Evolutionary conservation across 2,113 vertebrate genomes (phyloP).

Genomic region (Turnix velox): DNA sequence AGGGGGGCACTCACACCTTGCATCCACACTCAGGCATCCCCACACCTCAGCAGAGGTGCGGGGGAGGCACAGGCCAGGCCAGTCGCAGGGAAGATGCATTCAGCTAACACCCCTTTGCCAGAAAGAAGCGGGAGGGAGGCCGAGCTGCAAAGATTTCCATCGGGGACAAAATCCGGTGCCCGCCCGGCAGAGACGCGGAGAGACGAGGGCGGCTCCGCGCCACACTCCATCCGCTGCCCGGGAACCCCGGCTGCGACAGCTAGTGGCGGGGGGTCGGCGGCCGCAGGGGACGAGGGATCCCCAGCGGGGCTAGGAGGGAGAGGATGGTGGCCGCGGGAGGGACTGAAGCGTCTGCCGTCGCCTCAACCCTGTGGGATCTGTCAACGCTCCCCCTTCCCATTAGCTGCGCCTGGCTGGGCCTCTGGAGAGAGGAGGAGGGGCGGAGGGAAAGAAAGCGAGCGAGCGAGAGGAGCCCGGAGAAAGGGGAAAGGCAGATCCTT

Average conservation of each 20-base stretch:
- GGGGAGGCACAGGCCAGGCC: neutral
- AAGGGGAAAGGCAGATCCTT: neutral
- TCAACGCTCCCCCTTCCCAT: neutral
- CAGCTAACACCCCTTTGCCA: neutral
- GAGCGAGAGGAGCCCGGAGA: neutral
- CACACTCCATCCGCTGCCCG: neutral
- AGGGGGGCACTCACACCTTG: neutral
- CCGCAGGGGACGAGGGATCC: neutral
- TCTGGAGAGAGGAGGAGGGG: neutral
- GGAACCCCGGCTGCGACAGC: neutral
- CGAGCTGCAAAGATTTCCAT: neutral
- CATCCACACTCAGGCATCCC: neutral
- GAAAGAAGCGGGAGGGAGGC: neutral
- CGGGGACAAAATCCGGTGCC: neutral
- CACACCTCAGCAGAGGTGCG: accelerated
- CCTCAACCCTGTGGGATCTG: neutral
- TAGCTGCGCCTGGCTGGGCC: neutral
- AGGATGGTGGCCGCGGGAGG: neutral
- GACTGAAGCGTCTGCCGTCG: neutral
- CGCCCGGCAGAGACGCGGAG: neutral
- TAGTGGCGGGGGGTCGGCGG: neutral
- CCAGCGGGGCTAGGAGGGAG: neutral
- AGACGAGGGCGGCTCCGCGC: neutral
- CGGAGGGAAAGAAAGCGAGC: neutral
- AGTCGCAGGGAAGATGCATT: neutral